A percentile compares a stretch with the other conserved stretches of the same genome.
Evolutionary conservation across 2,888 invertebrate genomes (phyloP).

Genomic region (Acanthosoma haemorrhoidale): DNA sequence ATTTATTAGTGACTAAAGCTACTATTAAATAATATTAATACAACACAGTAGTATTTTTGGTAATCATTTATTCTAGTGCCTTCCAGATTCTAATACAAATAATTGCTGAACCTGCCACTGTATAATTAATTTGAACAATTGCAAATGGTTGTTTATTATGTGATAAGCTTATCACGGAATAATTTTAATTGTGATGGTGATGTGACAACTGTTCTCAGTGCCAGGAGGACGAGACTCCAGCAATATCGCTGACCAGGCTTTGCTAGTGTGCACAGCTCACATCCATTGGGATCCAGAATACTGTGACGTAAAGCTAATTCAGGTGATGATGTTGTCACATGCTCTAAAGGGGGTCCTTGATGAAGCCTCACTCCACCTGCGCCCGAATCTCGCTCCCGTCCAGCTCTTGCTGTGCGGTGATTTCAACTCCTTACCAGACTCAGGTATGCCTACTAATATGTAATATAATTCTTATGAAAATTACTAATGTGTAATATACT

Average conservation of each 20-base stretch:
- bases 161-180: too few relatives aligned
- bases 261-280: slow-evolving; percentile 96
- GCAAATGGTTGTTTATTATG: too few relatives aligned
- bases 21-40: too few relatives aligned
- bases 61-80: too few relatives aligned
- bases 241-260: slow-evolving; percentile 55
- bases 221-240: slow-evolving; percentile 29
- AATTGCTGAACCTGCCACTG: too few relatives aligned
- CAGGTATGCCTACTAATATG: slow-evolving; percentile 54
- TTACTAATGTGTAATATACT: too few relatives aligned
- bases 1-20: too few relatives aligned
- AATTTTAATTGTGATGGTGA: too few relatives aligned
- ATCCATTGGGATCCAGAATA: slow-evolving; percentile 99
- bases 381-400: slow-evolving; percentile 68
- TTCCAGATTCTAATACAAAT: too few relatives aligned
- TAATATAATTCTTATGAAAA: too few relatives aligned
- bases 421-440: slow-evolving; percentile 96
- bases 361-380: slow-evolving; percentile 74
- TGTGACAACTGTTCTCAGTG: neutral
- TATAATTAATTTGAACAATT: too few relatives aligned
- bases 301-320: slow-evolving; percentile 98
- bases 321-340: slow-evolving; percentile 99
- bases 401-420: slow-evolving; percentile 94
- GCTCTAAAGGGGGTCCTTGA: slow-evolving; percentile 84
- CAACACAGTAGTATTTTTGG: too few relatives aligned